A percentile compares a stretch with the other conserved stretches of the same genome.
Conservation (phyloP, 2,888 invertebrate species). For the Tinea pellionella region DNA sequence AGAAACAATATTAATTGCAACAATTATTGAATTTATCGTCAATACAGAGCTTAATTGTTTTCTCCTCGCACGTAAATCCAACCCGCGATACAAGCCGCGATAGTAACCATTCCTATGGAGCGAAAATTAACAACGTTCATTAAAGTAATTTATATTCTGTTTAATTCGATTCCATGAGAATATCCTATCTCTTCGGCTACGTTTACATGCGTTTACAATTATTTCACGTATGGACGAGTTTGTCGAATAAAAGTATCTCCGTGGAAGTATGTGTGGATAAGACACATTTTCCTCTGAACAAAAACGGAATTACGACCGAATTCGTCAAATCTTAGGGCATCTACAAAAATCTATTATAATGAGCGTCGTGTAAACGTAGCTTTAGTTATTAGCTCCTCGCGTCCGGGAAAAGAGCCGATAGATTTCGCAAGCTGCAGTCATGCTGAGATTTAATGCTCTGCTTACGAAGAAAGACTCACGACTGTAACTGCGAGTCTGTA, state of each 20-base stretch:
- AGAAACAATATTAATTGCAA: slow-evolving; percentile 10
- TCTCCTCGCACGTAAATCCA: neutral
- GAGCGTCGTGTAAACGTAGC: neutral
- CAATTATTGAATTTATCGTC: slow-evolving; percentile 5
- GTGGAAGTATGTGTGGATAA: no score
- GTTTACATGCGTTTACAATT: no score
- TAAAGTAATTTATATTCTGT: slow-evolving; percentile 22
- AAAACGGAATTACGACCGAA: no score
- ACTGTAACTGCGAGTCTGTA: slow-evolving; percentile 17
- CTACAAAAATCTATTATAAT: neutral
- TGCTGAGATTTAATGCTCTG: slow-evolving; percentile 49
- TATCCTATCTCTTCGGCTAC: slow-evolving; percentile 16
- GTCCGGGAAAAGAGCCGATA: slow-evolving; percentile 30
- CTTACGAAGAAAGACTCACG: slow-evolving; percentile 34
- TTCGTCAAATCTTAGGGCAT: no score
- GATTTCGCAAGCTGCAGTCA: slow-evolving; percentile 36
- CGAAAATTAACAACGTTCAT: slow-evolving; percentile 11
- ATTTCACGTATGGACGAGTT: no score
- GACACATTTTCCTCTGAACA: no score
- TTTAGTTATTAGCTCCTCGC: slow-evolving; percentile 28
- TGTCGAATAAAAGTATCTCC: no score
- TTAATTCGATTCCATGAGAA: slow-evolving; percentile 46
- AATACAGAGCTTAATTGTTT: neutral
- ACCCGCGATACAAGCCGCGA: neutral
- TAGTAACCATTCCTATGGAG: neutral